Evolutionary conservation across 2,797 vertebrate genomes (phyloP).

Genomic region (Tenualosa thibaudeaui): DNA sequence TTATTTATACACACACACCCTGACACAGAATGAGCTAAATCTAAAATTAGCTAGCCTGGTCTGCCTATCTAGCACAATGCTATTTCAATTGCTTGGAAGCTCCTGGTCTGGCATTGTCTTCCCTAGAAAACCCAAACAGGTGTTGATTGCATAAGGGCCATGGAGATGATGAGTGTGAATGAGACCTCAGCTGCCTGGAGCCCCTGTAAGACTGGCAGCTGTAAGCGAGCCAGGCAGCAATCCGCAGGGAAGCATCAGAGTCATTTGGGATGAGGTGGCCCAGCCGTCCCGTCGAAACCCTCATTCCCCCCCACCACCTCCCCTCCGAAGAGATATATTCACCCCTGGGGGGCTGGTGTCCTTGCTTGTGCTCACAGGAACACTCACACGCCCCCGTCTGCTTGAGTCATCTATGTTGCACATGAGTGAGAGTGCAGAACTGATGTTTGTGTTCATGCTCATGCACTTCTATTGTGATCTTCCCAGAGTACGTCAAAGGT

Average conservation of each 20-base stretch:
- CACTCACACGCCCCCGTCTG: background rate
- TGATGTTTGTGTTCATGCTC: background rate
- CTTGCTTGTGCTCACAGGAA: background rate
- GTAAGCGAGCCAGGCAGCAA: conserved; percentile 39
- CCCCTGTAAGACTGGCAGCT: conserved; percentile 46
- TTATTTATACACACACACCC: background rate
- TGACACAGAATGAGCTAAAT: background rate
- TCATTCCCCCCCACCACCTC: conserved; percentile 14
- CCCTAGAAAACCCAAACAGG: conserved; percentile 41
- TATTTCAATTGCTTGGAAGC: background rate
- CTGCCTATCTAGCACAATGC: background rate
- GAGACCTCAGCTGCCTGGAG: conserved; percentile 41
- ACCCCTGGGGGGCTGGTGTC: conserved; percentile 33
- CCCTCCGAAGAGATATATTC: background rate
- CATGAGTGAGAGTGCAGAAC: background rate
- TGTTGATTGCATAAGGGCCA: conserved; percentile 48
- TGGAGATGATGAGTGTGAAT: conserved; percentile 23
- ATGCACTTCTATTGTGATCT: background rate
- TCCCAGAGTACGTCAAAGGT: background rate
- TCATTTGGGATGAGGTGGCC: conserved; percentile 41
- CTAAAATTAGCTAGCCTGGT: background rate
- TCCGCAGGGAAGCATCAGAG: conserved; percentile 36
- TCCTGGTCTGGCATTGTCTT: background rate
- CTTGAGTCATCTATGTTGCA: background rate
- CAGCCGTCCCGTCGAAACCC: conserved; percentile 17